Conservation (phyloP, 2,113 vertebrate species). For the Sterna hirundo region DNA sequence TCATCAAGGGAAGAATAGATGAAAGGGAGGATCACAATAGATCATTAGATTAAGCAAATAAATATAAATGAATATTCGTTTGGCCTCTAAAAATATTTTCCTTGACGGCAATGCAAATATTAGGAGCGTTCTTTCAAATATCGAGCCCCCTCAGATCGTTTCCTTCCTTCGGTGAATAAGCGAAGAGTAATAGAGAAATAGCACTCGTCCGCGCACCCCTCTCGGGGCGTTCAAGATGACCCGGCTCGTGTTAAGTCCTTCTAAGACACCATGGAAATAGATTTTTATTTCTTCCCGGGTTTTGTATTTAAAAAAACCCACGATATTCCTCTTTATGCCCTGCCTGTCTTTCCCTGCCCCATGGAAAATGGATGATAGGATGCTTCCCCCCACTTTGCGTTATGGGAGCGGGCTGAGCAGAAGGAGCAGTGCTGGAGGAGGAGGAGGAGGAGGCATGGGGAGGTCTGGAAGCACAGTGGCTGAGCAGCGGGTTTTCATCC, state of each 20-base stretch:
- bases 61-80: slow-evolving; percentile 73
- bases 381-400: slow-evolving; percentile 9
- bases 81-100: slow-evolving; percentile 79
- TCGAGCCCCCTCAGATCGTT: background rate
- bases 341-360: slow-evolving; percentile 27
- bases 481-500: background rate
- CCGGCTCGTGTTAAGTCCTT: slow-evolving; percentile 30
- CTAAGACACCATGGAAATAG: slow-evolving; percentile 34
- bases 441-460: background rate
- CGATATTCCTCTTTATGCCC: background rate
- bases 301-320: background rate
- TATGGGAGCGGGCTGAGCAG: background rate
- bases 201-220: background rate
- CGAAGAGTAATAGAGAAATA: slow-evolving; percentile 46
- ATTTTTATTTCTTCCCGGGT: slow-evolving; percentile 49
- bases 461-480: accelerated
- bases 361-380: slow-evolving; percentile 35
- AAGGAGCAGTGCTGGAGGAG: background rate
- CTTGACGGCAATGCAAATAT: slow-evolving; percentile 62
- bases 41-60: slow-evolving; percentile 76
- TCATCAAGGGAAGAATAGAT: slow-evolving; percentile 68
- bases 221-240: slow-evolving; percentile 7
- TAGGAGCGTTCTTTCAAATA: slow-evolving; percentile 59
- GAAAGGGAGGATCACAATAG: slow-evolving; percentile 72
- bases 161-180: slow-evolving; percentile 61